Evolutionary conservation across 2,888 invertebrate species (phyloP), one percentile per base, ranked within the genome.

Genomic region (Drosophila antonietae): DNA sequence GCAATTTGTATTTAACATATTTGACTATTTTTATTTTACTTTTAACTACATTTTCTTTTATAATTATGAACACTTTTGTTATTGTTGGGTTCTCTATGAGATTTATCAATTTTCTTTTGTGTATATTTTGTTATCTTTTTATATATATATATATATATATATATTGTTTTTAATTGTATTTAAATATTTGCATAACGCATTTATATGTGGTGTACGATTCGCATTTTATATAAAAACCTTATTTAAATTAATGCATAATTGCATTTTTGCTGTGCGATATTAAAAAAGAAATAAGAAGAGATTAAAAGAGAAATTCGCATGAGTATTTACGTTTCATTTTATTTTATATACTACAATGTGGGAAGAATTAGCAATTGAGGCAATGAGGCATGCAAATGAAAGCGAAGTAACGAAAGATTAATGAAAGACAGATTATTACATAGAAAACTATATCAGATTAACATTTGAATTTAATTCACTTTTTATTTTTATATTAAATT

Each of bases 61-160:
- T 68, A 75, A 53, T 74, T 80, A 79, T 84, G 84, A 85, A 86
- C 84, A 85, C 84, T 74, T 86, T 82, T 81, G 69, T 75, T 80
- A 75, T 77, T 75, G 79, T 68, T 77, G 68, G 63, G 56, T 43
- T 58, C 44, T 43, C 56, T 65, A 41, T 68, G 73, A 56, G 51
- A 18, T 58, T 52, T 64, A 64, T 57, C 41, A 46, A 65, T 37
- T 51, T 49, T 52, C 23, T 55, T 43, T 18, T 23, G 49, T 58
- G 23, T 61, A 65, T 56, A 59, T 61, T 64, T 59, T 62, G 20
- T 39, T 15, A 57, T 62, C 55, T 59, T 41, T 56, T 62, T 31
- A n/a, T n/a, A n/a, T n/a, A n/a, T n/a, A n/a, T n/a, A n/a, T 37
- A 1, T 28, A 6, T 28, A 28, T 67, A 20, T 20, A 2, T 20